These are phyloP conservation scores for Tachina lurida DNA, from an alignment of 2,888 invertebrate species.

Conservation along the genomic window DNA sequence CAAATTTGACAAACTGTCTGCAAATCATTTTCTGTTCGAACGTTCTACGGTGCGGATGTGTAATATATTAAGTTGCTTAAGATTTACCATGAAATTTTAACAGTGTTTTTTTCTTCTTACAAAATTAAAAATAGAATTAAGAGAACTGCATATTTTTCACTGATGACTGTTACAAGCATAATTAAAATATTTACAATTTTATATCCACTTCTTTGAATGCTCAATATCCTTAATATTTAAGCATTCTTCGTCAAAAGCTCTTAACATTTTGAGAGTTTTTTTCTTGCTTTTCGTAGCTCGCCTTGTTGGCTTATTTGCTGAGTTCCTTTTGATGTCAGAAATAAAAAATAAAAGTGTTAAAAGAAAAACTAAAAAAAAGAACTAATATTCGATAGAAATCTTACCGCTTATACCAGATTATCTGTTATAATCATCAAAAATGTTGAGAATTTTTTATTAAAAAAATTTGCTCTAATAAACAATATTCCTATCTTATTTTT, in stretches of 20 bases:
- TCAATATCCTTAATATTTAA: constrained; percentile 20
- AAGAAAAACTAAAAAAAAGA: constrained; percentile 51
- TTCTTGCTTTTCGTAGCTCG: neutral
- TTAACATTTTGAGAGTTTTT: constrained; percentile 20
- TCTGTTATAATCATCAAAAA: constrained; percentile 28
- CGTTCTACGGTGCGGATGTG: constrained; percentile 72
- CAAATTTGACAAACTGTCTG: constrained; percentile 21
- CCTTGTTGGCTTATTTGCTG: constrained; percentile 9
- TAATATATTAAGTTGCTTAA: constrained; percentile 34
- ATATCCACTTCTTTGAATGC: neutral
- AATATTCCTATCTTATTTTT: neutral
- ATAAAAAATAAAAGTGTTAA: constrained; percentile 35
- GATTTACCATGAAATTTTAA: neutral
- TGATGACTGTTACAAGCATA: neutral
- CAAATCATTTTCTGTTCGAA: constrained; percentile 50
- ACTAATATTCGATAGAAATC: constrained; percentile 37
- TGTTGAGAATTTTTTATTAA: constrained; percentile 2
- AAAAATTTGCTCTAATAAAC: neutral
- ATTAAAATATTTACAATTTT: neutral
- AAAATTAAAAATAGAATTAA: neutral
- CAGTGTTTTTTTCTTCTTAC: neutral
- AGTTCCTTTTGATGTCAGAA: constrained; percentile 27
- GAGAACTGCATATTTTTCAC: neutral
- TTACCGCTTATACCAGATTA: constrained; percentile 54
- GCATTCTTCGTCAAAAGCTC: constrained; percentile 49